These are phyloP conservation scores for Ferrisia virgata DNA, from an alignment of 2,888 invertebrate genomes.

Conservation along the genomic window DNA sequence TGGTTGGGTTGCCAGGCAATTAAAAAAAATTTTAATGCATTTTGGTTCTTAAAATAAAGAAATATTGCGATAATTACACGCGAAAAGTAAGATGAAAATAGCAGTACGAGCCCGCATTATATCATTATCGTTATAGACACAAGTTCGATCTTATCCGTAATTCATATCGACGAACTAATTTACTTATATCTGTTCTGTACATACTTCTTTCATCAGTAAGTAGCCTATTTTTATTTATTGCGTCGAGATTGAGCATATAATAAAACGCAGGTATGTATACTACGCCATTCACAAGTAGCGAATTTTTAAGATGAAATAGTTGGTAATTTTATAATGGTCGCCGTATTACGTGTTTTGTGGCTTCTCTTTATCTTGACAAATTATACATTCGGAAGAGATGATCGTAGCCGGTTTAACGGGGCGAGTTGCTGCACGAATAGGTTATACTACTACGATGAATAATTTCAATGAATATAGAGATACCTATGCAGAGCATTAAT, in stretches of 20 bases:
- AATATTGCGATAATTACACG: neutral
- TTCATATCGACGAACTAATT: neutral
- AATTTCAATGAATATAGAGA: neutral
- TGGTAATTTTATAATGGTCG: neutral
- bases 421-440: neutral
- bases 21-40: neutral
- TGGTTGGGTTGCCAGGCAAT: neutral
- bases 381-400: neutral
- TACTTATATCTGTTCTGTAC: neutral
- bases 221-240: neutral
- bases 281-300: neutral
- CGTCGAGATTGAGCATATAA: no score
- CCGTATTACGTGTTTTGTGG: neutral
- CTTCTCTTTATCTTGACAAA: neutral
- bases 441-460: conserved; percentile 16
- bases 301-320: neutral
- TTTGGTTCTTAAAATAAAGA: neutral
- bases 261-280: neutral
- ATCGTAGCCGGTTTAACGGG: neutral
- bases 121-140: neutral
- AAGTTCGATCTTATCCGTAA: neutral
- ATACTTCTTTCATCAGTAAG: no score
- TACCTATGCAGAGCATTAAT: neutral
- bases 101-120: neutral
- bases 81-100: neutral